phyloP scores from a whole-genome alignment of 2,113 vertebrate genomes.

The Sylvilagus bachmani region DNA sequence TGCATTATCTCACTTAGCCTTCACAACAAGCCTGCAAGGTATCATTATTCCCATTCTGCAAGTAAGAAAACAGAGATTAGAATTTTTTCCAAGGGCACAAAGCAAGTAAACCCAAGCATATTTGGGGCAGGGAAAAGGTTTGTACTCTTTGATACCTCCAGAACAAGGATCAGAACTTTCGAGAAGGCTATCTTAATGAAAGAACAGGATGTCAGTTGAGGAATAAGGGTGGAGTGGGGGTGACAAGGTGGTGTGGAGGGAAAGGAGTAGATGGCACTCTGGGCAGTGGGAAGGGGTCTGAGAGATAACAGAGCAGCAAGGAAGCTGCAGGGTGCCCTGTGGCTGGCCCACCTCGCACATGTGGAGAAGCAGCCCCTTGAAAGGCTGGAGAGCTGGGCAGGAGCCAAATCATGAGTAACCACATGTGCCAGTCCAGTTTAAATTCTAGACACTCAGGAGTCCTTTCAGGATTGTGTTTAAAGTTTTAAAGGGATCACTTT shows the following conservation, averaged over 20 bases:
- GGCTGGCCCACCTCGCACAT: not conserved
- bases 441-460: not conserved
- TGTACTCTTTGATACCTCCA: not conserved
- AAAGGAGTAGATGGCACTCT: not conserved
- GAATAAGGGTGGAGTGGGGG: no score
- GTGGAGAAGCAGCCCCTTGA: not conserved
- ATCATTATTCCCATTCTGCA: not conserved
- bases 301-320: not conserved
- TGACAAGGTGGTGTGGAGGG: no score
- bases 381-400: not conserved
- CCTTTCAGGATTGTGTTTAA: constrained; percentile 4
- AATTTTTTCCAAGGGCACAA: not conserved
- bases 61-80: not conserved
- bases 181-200: not conserved
- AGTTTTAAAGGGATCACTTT: constrained; percentile 35
- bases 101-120: not conserved
- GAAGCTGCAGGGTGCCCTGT: not conserved
- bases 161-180: not conserved
- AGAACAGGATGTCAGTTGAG: not conserved
- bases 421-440: not conserved
- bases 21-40: not conserved
- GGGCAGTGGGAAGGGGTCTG: not conserved
- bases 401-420: not conserved
- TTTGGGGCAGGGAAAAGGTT: not conserved
- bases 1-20: not conserved